Conservation (phyloP, 2,888 invertebrate species). For the Orthonevra nobilis region DNA sequence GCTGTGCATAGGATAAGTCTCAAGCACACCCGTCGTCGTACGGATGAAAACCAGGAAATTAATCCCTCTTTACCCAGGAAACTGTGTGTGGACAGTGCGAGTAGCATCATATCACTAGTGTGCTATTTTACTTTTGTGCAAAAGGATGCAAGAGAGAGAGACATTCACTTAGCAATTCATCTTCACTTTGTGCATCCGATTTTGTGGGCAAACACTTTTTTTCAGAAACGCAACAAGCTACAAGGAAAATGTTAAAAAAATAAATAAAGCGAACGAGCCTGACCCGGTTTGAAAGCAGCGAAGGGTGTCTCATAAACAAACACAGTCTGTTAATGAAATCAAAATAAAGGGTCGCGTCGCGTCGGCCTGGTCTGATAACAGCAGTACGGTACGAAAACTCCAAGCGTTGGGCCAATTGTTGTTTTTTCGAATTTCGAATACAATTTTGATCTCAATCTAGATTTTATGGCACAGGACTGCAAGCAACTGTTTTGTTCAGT, state of each 20-base stretch:
- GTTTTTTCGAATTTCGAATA: constrained; percentile 14
- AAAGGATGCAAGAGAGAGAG: too few species aligned
- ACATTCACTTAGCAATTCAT: constrained; percentile 5
- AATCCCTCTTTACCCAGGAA: background rate
- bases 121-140: background rate
- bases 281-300: constrained; percentile 22
- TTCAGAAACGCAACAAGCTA: background rate
- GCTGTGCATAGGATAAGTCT: background rate
- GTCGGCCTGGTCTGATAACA: too few species aligned
- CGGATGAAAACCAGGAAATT: background rate
- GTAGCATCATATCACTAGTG: too few species aligned
- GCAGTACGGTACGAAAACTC: too few species aligned
- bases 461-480: constrained; percentile 11
- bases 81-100: constrained; percentile 3
- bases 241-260: constrained; percentile 15
- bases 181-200: background rate
- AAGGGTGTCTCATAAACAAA: background rate
- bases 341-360: constrained; percentile 25
- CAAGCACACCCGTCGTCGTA: background rate
- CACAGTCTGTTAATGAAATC: constrained; percentile 16
- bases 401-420: constrained; percentile 27
- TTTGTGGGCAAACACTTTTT: background rate
- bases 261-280: constrained; percentile 17
- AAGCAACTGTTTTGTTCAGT: constrained; percentile 9
- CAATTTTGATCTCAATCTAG: constrained; percentile 13